Conservation (phyloP, 2,888 invertebrate genomes). For the Parnassius smintheus region DNA sequence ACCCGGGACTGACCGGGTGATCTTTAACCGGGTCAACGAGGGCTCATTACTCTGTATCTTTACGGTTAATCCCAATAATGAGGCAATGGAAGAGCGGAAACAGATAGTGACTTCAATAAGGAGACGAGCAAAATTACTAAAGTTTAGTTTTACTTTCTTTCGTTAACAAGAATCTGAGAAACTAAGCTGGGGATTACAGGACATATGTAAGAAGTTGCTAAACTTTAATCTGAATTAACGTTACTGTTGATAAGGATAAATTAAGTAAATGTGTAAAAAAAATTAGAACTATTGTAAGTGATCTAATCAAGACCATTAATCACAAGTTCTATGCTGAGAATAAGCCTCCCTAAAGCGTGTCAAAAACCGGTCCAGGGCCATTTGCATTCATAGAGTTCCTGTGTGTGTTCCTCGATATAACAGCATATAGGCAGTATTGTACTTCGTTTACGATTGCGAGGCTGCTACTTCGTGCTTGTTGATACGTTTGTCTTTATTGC, state of each 20-base stretch:
- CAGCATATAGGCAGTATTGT: too few relatives aligned
- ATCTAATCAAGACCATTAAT: too few relatives aligned
- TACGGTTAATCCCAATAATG: conserved; percentile 26
- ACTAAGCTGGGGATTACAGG: conserved; percentile 7
- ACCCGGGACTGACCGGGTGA: conserved; percentile 26
- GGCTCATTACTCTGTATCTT: conserved; percentile 30
- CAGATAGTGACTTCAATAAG: not conserved
- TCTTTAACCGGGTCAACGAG: conserved; percentile 31
- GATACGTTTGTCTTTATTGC: too few relatives aligned
- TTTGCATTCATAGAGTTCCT: too few relatives aligned
- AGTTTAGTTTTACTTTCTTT: conserved; percentile 15
- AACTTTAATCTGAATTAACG: conserved; percentile 1
- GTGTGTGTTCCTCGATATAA: too few relatives aligned
- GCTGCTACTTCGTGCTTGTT: too few relatives aligned
- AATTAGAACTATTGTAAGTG: too few relatives aligned
- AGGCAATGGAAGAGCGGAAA: not conserved
- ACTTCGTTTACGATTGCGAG: too few relatives aligned
- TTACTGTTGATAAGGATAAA: not conserved
- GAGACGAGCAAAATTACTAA: conserved; percentile 9
- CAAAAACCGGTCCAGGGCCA: too few relatives aligned
- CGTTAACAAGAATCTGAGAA: conserved; percentile 1
- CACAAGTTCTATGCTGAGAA: too few relatives aligned
- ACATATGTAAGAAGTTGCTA: conserved; percentile 5
- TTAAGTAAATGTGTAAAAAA: too few relatives aligned
- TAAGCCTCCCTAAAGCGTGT: too few relatives aligned